Evolutionary conservation across 2,113 vertebrate genomes (phyloP).

Genomic region (Takifugu bimaculatus): DNA sequence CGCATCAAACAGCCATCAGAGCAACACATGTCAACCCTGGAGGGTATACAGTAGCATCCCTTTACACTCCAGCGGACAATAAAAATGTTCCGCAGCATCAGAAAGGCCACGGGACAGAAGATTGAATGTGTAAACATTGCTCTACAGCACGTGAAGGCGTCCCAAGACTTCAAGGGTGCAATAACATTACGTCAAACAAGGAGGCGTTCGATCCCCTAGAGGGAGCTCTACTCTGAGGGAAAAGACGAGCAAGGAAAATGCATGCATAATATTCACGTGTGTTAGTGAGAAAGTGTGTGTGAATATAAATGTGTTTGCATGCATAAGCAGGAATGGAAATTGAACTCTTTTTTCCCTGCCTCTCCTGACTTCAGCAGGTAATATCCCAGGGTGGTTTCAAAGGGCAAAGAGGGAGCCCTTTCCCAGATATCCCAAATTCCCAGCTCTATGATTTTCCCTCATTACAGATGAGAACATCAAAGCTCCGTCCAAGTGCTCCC

Average conservation of each 20-base stretch:
- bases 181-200: slow-evolving; percentile 48
- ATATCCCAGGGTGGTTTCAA: slow-evolving; percentile 58
- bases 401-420: slow-evolving; percentile 44
- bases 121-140: slow-evolving; percentile 37
- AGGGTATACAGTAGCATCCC: slow-evolving; percentile 23
- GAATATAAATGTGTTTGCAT: slow-evolving; percentile 58
- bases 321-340: slow-evolving; percentile 70
- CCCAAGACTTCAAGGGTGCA: slow-evolving; percentile 44
- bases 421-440: slow-evolving; percentile 73
- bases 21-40: slow-evolving; percentile 55
- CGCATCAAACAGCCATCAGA: slow-evolving; percentile 43
- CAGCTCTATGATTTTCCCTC: slow-evolving; percentile 76
- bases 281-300: slow-evolving; percentile 28
- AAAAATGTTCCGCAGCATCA: slow-evolving; percentile 26
- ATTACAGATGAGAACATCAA: slow-evolving; percentile 67
- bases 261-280: slow-evolving; percentile 61
- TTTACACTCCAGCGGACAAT: slow-evolving; percentile 13
- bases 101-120: slow-evolving; percentile 26
- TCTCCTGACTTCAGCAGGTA: slow-evolving; percentile 50
- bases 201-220: slow-evolving; percentile 55
- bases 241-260: slow-evolving; percentile 46
- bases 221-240: slow-evolving; percentile 64
- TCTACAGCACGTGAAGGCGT: slow-evolving; percentile 31
- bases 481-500: slow-evolving; percentile 71
- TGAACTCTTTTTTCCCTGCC: slow-evolving; percentile 26